Evolutionary conservation across 2,888 invertebrate genomes (phyloP), one percentile per base, ranked within the genome.

Genomic region (Chydorus sphaericus): DNA sequence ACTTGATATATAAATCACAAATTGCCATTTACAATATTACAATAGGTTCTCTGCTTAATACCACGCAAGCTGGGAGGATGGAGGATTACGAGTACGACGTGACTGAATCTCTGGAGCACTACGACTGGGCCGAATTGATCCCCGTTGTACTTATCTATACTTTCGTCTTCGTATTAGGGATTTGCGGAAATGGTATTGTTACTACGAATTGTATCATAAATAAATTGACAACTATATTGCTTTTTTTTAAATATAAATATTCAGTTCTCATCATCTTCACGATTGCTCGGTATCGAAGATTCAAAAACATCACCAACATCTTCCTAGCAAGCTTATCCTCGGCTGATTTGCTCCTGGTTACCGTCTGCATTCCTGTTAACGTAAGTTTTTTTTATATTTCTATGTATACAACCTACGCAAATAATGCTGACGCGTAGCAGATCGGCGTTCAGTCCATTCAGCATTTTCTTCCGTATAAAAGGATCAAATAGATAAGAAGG

Each of bases 351-450:
- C 72, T 82, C 29, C 74, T 83, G 48, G 79, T 83, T 57, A 69
- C 77, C 57, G 73, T 82, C 64, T 83, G 83, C 68, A 79, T 83
- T 58, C 83, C 83, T 8, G 78, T 83, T 14, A 82, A 81, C 77
- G 81, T 81, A 69, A 71, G 71, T 59, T 23, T 28, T n/a, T 50
- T 52, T 23, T 7, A 6, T 7, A 11, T 37, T 16, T 53, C 18
- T 37, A 26, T 28, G n/a, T 11, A 8, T 26, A 5, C 28, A 10
- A 28, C 1, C 36, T n/a, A n/a, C n/a, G n/a, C n/a, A n/a, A n/a
- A n/a, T n/a, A n/a, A n/a, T n/a, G n/a, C n/a, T n/a, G n/a, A n/a
- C n/a, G n/a, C n/a, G n/a, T n/a, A n/a, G n/a, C n/a, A n/a, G n/a
- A n/a, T n/a, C n/a, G n/a, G n/a, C n/a, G n/a, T n/a, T n/a, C n/a